Evolutionary conservation across 2,888 invertebrate species (phyloP), one percentile per base, ranked within the genome.

Genomic region (Apodemia zela): DNA sequence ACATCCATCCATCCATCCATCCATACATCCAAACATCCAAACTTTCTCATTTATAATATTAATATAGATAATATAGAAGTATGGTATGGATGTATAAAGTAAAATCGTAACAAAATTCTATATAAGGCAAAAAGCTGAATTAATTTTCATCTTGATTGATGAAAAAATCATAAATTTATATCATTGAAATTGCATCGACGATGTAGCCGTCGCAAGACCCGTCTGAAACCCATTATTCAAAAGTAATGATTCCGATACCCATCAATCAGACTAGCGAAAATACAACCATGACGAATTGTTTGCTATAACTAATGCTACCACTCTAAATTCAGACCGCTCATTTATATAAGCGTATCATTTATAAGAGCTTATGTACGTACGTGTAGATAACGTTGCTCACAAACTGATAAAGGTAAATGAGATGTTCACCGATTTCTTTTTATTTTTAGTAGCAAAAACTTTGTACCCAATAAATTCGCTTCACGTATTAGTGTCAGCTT

Each of bases 151-250:
- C 18, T 49, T 10, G 51, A 18, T 51, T 21, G 51, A 49, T 49
- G 47, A 17, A 51, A 51, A 21, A 21, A n/a, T 17, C 8, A 51
- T 38, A 38, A 38, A 38, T 38, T 38, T 38, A 51, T 51, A 51
- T 51, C 21, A 51, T 51, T 51, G 18, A 51, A 51, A 21, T 51
- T 51, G 51, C 51, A 51, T 51, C 51, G 51, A 10, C 51, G 51
- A 18, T 18, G 51, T 18, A 51, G 51, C 25, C 54, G 54, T 25
- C 13, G 13, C 8, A 21, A 54, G 54, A 25, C 25, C 15, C 54
- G 25, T 54, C 54, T 54, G 54, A 54, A 54, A 54, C 13, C 54
- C 54, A 54, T 54, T 54, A 54, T 54, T 54, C 54, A 54, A 25
- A 25, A 21, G 54, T 54, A 54, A 54, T 54, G 54, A 54, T 54